Conservation (phyloP, 2,888 invertebrate species). For the Thecocarcelia acutangulata region DNA sequence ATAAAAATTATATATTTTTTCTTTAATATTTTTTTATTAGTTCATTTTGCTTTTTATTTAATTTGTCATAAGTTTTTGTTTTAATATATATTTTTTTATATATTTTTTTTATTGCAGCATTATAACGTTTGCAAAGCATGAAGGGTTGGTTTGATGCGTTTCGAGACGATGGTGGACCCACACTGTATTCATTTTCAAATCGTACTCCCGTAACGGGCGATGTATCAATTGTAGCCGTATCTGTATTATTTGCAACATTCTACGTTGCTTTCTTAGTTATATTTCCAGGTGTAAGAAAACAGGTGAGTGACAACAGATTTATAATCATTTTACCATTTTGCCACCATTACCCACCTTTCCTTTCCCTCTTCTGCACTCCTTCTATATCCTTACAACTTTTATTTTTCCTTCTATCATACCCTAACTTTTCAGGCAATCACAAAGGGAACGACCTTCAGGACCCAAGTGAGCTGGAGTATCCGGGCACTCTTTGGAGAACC, state of each 20-base stretch:
- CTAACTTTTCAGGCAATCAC: too few species aligned
- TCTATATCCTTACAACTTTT: too few species aligned
- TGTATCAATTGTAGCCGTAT: conserved; percentile 91
- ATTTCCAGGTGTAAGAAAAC: conserved; percentile 96
- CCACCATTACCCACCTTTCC: neutral
- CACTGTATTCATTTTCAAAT: conserved; percentile 96
- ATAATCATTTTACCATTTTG: too few species aligned
- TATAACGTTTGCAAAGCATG: conserved; percentile 84
- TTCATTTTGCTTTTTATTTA: neutral
- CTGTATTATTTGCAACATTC: conserved; percentile 93
- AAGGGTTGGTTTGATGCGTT: conserved; percentile 99
- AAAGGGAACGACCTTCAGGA: too few species aligned
- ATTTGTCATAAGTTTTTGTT: neutral
- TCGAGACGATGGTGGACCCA: conserved; percentile 97
- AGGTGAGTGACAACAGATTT: conserved; percentile 83
- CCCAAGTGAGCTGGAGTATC: too few species aligned
- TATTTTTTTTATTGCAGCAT: conserved; percentile 72
- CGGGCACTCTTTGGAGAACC: too few species aligned
- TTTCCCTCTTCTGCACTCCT: too few species aligned
- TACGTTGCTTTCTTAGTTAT: conserved; percentile 97
- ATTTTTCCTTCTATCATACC: too few species aligned
- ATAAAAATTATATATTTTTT: conserved; percentile 30
- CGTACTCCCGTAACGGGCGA: conserved; percentile 97
- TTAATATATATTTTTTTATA: neutral
- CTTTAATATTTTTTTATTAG: conserved; percentile 23